Conservation (phyloP, 2,113 vertebrate genomes). For the Euleptes europaea region DNA sequence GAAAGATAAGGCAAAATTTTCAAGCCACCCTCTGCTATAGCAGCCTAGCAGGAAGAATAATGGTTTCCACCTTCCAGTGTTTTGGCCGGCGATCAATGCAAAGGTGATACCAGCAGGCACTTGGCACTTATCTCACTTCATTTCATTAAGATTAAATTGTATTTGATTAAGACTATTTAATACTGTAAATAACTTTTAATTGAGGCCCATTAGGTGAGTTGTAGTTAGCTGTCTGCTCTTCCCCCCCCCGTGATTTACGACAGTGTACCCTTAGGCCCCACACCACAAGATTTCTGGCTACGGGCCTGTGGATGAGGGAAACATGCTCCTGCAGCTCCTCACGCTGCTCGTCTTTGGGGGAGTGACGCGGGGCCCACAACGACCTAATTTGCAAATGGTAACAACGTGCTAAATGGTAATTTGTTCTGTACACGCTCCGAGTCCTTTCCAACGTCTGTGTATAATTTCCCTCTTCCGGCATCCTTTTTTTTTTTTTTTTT, state of each 20-base stretch:
- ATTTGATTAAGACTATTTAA: neutral
- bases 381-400: slow-evolving; percentile 68
- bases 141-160: neutral
- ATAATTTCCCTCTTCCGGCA: slow-evolving; percentile 57
- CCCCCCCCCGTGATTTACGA: neutral
- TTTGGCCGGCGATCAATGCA: neutral
- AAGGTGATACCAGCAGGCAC: neutral
- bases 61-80: neutral
- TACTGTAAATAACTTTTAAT: neutral
- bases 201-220: neutral
- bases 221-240: neutral
- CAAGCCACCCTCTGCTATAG: neutral
- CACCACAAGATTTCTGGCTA: neutral
- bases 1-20: too few species aligned
- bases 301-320: neutral
- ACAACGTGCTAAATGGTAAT: slow-evolving; percentile 70
- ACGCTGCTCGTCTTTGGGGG: slow-evolving; percentile 60
- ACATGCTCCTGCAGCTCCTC: slow-evolving; percentile 16
- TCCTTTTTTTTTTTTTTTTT: slow-evolving; percentile 55
- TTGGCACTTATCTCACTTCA: neutral
- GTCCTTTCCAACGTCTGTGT: slow-evolving; percentile 65
- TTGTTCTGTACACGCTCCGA: slow-evolving; percentile 68
- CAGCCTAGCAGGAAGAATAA: neutral
- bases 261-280: neutral
- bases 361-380: slow-evolving; percentile 49